Evolutionary conservation across 1,140 invertebrate genomes (phyloP), one percentile per base, ranked within the genome.

Genomic region (Solenopsis fugax): DNA sequence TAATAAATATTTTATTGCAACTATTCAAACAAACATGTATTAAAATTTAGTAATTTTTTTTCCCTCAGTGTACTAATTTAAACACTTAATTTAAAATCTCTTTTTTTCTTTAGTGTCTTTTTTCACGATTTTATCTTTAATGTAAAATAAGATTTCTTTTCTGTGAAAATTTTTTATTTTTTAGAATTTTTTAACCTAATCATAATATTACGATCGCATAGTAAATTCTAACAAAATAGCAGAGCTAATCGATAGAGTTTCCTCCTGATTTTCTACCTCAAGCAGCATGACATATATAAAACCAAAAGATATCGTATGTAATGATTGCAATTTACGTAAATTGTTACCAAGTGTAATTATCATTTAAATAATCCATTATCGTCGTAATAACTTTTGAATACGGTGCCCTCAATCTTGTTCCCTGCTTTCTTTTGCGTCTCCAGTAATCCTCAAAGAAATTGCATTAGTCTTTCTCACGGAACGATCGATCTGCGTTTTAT

Each of bases 401-500:
- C 13, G 9, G 45, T 45, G 45, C 13, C 10, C 12, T 16, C 60
- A 41, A 80, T 80, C 29, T 18, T 16, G 45, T 24, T 45, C 41
- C 4, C 21, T 24, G 34, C 50, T 75, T 21, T 45, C 34, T 24
- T 29, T 41, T n/a, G 21, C 56, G 16, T 34, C 7, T 37, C 76
- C 76, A 16, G 24, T 78, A 67, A 67, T 80, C n/a, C 29, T 12
- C 29, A 6, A 21, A 37, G 13, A 69, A 24, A 81, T 81, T 67
- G 48, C n/a, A 80, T 52, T 67, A 65, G 58, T 37, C 13, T 67
- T 37, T 41, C 9, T 80, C 18, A 12, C 41, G 18, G 41, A 24
- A 48, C 41, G 58, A 45, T 77, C 10, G 16, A 77, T 64, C 18
- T 13, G 58, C 56, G 10, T 29, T 64, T 78, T 29, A 48, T 78